Conservation (phyloP, 1,140 invertebrate species). For the Cardiocondyla obscurior region DNA sequence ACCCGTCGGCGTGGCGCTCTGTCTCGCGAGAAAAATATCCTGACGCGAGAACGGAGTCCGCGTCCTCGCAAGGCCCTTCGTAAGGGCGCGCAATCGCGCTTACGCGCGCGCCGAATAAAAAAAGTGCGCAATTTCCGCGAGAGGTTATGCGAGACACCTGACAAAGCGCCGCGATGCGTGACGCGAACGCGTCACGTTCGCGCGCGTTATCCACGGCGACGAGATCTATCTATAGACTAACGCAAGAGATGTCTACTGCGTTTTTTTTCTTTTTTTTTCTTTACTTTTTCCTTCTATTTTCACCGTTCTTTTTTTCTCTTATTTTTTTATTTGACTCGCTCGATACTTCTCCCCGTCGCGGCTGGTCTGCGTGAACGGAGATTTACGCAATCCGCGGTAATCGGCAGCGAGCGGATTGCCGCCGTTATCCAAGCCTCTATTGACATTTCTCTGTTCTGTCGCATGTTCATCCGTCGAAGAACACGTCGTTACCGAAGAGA, state of each 20-base stretch:
- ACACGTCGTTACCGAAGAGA: too few species aligned
- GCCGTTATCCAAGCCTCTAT: background rate
- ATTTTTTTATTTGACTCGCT: background rate
- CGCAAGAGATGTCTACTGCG: background rate
- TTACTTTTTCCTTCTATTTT: too few species aligned
- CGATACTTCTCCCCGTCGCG: background rate
- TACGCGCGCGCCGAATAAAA: background rate
- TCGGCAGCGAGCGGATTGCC: background rate
- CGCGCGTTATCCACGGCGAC: background rate
- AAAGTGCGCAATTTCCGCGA: background rate
- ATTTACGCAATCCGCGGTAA: slow-evolving; percentile 29
- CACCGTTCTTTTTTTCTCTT: background rate
- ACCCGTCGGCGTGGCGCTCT: too few species aligned
- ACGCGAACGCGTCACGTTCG: background rate
- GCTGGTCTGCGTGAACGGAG: background rate
- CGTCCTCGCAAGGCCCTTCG: background rate
- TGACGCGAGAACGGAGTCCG: too few species aligned
- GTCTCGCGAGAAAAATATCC: too few species aligned
- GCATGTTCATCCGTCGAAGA: too few species aligned
- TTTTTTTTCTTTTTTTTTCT: background rate
- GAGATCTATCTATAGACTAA: background rate
- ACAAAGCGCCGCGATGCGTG: background rate
- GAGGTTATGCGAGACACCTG: background rate
- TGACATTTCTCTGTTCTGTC: background rate
- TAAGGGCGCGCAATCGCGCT: too few species aligned